phyloP scores from a whole-genome alignment of 2,797 vertebrate genomes.

The Peromyscus aztecus region DNA sequence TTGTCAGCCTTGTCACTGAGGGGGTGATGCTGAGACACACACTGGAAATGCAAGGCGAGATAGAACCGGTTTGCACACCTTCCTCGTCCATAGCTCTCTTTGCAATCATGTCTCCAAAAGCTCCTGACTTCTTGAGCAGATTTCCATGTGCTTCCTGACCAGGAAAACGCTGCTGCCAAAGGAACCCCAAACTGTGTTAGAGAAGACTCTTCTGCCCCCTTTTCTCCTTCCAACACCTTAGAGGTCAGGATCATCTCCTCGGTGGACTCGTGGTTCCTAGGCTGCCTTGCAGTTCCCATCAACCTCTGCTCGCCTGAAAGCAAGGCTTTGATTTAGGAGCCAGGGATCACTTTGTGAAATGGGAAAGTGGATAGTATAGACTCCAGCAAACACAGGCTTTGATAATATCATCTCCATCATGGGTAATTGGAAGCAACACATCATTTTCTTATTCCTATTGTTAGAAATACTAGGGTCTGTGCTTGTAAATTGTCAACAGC shows the following conservation, averaged over 20 bases:
- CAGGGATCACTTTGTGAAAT: neutral
- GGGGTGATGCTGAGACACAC: neutral
- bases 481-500: neutral
- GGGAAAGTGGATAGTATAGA: neutral
- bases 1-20: neutral
- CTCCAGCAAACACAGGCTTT: neutral
- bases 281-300: neutral
- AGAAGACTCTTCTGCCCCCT: conserved; percentile 10
- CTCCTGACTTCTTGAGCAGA: neutral
- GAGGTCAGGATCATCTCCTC: conserved; percentile 2
- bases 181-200: neutral
- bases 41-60: conserved; percentile 17
- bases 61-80: neutral
- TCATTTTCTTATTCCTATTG: neutral
- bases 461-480: neutral
- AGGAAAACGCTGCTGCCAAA: neutral
- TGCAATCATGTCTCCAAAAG: neutral
- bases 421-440: neutral
- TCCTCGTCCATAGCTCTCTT: conserved; percentile 21
- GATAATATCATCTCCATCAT: neutral
- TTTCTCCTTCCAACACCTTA: neutral
- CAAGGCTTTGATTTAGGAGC: neutral
- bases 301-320: neutral
- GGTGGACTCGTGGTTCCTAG: neutral
- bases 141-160: neutral